These are phyloP conservation scores for Sphaeridia pumilis DNA, from an alignment of 2,888 invertebrate species.

Conservation along the genomic window DNA sequence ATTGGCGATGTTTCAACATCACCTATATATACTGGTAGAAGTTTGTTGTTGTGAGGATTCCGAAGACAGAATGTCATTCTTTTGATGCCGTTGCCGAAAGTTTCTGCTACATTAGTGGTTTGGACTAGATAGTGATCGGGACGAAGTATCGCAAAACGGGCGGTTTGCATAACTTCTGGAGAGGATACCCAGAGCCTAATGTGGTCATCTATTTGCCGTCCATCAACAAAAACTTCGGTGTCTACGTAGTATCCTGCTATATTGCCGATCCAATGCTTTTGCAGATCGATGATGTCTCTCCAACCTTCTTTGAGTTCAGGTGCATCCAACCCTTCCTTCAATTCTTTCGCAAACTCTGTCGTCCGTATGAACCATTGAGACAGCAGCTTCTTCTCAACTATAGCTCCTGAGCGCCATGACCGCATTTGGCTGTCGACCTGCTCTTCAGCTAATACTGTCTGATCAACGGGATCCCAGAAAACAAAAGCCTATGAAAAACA, in stretches of 20 bases:
- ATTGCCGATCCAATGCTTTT: constrained; percentile 81
- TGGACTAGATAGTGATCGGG: constrained; percentile 46
- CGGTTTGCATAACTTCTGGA: constrained; percentile 60
- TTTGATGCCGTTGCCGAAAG: constrained; percentile 22
- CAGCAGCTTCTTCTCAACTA: constrained; percentile 74
- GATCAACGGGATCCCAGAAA: constrained; percentile 97
- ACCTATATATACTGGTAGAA: constrained; percentile 50
- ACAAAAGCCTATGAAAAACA: constrained; percentile 55
- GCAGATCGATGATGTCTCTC: constrained; percentile 71
- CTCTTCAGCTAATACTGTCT: constrained; percentile 94
- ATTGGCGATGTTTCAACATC: constrained; percentile 17
- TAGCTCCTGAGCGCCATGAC: constrained; percentile 94
- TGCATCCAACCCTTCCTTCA: constrained; percentile 37
- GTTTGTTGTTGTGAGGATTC: constrained; percentile 58
- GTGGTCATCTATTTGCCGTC: constrained; percentile 31
- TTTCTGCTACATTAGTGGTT: constrained; percentile 14
- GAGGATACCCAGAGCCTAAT: constrained; percentile 59
- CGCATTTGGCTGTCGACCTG: constrained; percentile 84
- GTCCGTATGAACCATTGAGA: constrained; percentile 94
- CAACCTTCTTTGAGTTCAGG: constrained; percentile 52
- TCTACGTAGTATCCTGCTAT: constrained; percentile 65
- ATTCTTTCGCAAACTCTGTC: constrained; percentile 62
- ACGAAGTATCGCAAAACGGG: constrained; percentile 57
- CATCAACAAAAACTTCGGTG: constrained; percentile 45
- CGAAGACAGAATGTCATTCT: constrained; percentile 24